phyloP scores from a whole-genome alignment of 2,888 invertebrate species.

The Oeneis ivallda region DNA sequence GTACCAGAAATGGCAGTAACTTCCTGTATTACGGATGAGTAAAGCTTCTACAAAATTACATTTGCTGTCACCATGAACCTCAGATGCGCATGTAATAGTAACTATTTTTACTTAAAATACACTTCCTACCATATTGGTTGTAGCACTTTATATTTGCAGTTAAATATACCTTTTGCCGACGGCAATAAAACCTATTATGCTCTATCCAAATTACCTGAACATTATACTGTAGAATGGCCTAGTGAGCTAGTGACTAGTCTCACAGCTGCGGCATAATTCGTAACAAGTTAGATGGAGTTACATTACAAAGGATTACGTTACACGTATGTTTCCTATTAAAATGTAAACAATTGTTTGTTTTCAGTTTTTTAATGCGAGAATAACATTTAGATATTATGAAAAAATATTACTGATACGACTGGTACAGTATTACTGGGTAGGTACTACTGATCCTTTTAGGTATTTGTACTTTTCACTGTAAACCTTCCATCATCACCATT shows the following conservation, averaged over 20 bases:
- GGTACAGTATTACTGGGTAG: too few relatives aligned
- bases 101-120: conserved; percentile 2
- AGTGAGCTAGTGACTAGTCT: too few relatives aligned
- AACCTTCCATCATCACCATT: too few relatives aligned
- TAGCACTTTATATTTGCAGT: conserved; percentile 4
- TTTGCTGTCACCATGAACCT: background rate
- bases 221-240: conserved; percentile 8
- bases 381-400: too few relatives aligned
- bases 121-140: background rate
- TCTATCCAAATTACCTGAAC: background rate
- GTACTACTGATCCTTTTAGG: too few relatives aligned
- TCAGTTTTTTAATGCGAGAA: background rate
- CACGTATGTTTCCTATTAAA: conserved; percentile 19
- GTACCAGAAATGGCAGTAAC: conserved; percentile 42
- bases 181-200: conserved; percentile 25
- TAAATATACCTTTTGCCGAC: conserved; percentile 10
- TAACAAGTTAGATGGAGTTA: conserved; percentile 18
- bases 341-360: conserved; percentile 1
- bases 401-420: too few relatives aligned
- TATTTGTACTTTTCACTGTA: too few relatives aligned
- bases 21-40: conserved; percentile 42
- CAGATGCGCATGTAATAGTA: background rate
- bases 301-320: conserved; percentile 29
- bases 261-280: conserved; percentile 41
- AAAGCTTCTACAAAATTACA: conserved; percentile 19